Percentiles rank a stretch among this genome's conserved stretches.
Conservation (phyloP, 2,113 vertebrate species). For the cat (Felis catus) region DNA sequence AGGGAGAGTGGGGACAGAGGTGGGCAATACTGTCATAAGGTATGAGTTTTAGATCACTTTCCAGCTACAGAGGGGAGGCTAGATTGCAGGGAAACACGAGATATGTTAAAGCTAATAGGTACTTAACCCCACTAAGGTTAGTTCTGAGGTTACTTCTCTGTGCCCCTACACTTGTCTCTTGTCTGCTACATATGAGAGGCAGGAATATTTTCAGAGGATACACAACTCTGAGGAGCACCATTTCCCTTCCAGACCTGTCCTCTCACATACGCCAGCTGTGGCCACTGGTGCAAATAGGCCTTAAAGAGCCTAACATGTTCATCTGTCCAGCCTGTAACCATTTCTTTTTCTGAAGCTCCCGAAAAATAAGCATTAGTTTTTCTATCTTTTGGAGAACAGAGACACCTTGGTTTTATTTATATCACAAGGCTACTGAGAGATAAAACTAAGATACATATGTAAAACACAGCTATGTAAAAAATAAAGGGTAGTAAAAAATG, state of each 20-base stretch:
- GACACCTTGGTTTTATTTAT: not conserved
- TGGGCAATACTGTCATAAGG: not conserved
- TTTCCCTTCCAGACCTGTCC: not conserved
- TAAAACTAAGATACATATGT: not conserved
- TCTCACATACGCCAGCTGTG: not conserved
- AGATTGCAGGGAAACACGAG: not conserved
- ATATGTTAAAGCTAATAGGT: not conserved
- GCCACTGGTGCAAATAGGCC: not conserved
- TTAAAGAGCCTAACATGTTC: not conserved
- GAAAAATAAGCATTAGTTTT: not conserved
- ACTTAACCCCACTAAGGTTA: not conserved
- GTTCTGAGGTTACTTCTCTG: not conserved
- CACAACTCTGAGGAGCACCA: not conserved
- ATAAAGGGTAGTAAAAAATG: not conserved
- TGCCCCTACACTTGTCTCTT: not conserved
- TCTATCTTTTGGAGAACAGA: not conserved
- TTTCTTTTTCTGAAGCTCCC: not conserved
- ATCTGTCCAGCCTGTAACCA: not conserved
- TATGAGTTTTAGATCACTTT: not conserved
- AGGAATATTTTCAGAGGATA: not conserved
- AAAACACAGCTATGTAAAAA: not conserved
- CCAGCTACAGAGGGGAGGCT: not conserved
- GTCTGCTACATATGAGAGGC: not conserved
- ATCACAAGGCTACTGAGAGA: not conserved
- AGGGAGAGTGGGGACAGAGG: not conserved